Evolutionary conservation across 2,113 vertebrate species (phyloP), one percentile per base, ranked within the genome.

Genomic region (Lathamus discolor): DNA sequence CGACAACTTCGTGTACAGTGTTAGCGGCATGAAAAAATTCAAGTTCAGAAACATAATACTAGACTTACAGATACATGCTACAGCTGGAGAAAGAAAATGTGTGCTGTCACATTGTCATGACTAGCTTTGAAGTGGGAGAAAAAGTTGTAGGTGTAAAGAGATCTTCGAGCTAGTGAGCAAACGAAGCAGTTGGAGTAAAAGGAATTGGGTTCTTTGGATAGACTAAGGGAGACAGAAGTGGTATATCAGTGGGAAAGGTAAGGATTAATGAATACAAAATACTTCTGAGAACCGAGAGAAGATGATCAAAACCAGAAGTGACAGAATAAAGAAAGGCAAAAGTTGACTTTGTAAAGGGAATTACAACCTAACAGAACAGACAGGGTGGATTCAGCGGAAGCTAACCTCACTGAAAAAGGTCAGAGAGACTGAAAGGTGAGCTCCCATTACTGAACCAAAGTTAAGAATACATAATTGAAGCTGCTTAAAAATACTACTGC

Each of bases 221-320:
- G 64, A 90, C 70, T 83, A 18, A 69, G 69, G 52, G 61, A 93
- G 28, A 59, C 0, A 61, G 74, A 79, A 88, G 63, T 41, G 35
- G 33, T 51, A 0, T 27, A 64, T 88, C 85, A 75, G 62, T 52
- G 33, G 83, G 69, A 74, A 87, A 59, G 64, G 23, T 20, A 69
- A 52, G 54, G 78, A 94, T 74, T 93, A 89, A 92, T 61, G 41
- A 88, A 94, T 57, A 66, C 1, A 0, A 89, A 93, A 82, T 62
- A 84, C 63, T 80, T 91, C 73, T 17, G 62, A 90, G 72, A 90
- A 79, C 37, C 48, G 78, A 83, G 59, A 43, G 35, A 89, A 89
- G 37, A 88, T 69, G 83, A 93, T 86, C 80, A 94, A 95, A 91
- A 86, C 37, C 64, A 87, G 37, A 83, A 94, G 55, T 33, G 72